Base-by-base conservation (phyloP, 2,797 vertebrate species). In the Kryptolebias ocellatus region DNA sequence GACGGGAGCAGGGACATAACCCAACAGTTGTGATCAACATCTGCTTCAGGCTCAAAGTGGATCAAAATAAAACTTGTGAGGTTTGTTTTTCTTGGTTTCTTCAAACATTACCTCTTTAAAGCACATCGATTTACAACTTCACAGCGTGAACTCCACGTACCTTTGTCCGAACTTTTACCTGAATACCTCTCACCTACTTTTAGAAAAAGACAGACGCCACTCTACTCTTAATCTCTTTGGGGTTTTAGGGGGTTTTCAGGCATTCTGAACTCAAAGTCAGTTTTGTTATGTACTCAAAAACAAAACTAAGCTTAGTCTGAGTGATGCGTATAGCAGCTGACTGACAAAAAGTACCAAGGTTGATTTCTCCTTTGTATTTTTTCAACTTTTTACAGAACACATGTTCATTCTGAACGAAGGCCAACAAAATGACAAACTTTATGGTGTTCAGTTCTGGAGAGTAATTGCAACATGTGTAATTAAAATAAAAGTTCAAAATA, bases 181-280 rank as follows among this genome's bases (percentile, higher is more conserved):
- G 1, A 66, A 74, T 72, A 86, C 79, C 80, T 67, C 84, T 87
- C 29, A 74, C 74, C 78, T 78, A 1, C 20, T 78, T 81, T 60
- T 60, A 3, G 24, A 56, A 64, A 18, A 68, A 12, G 15, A 16
- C 20, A 64, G 8, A 10, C 53, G 0, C 2, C 55, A 58, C 10
- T 4, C 15, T 17, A 60, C 6, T 42, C 39, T 51, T 31, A 70
- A 37, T 28, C 15, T 69, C 20, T 24, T 24, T 24, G 20, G 20
- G 2, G 20, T 24, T 24, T 4, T 16, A 45, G 18, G 3, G 27
- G 17, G 64, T 49, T 47, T 4, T 2, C 34, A 9, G 4, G 46
- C 4, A 29, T 15, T 1, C 20, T 47, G 44, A 65, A 52, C 47
- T 72, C 15, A 56, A 44, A 24, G 20, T 24, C 20, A 24, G 20